Percentiles rank a stretch among this genome's conserved stretches.
Evolutionary conservation across 2,888 invertebrate species (phyloP).

Genomic region (Harmothoe impar): DNA sequence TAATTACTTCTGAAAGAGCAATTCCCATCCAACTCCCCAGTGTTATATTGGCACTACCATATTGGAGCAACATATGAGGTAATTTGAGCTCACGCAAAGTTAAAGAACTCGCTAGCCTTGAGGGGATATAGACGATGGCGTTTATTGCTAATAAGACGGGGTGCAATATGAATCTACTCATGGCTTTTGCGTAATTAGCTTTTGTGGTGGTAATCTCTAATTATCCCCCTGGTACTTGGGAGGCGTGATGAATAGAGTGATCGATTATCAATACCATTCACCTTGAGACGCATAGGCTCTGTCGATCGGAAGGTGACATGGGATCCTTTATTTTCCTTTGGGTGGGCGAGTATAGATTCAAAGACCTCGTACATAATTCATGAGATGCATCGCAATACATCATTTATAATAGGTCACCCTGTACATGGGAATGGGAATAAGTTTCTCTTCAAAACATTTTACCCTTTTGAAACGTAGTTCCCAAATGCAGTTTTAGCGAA

Average conservation of each 20-base stretch:
- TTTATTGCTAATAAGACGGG: slow-evolving; percentile 18
- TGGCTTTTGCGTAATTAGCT: background rate
- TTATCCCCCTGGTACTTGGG: background rate
- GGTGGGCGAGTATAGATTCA: background rate
- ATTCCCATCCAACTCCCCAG: background rate
- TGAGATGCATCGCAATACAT: background rate
- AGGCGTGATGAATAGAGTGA: slow-evolving; percentile 39
- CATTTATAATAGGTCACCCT: background rate
- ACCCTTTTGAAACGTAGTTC: no score
- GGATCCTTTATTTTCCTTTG: background rate
- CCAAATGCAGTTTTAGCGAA: no score
- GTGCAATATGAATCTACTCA: slow-evolving; percentile 19
- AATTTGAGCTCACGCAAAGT: no score
- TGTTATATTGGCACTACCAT: no score
- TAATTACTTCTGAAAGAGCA: slow-evolving; percentile 13
- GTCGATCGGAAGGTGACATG: slow-evolving; percentile 14
- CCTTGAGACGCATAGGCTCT: background rate
- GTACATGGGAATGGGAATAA: no score
- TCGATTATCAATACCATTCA: slow-evolving; percentile 19
- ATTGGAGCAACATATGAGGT: no score
- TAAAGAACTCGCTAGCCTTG: no score
- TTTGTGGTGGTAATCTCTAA: slow-evolving; percentile 24
- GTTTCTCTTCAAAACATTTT: no score
- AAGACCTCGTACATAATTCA: background rate
- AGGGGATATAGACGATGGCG: background rate